phyloP scores from a whole-genome alignment of 35 echinoderm and acorn worm species.

The Ophioderma brevispina region DNA sequence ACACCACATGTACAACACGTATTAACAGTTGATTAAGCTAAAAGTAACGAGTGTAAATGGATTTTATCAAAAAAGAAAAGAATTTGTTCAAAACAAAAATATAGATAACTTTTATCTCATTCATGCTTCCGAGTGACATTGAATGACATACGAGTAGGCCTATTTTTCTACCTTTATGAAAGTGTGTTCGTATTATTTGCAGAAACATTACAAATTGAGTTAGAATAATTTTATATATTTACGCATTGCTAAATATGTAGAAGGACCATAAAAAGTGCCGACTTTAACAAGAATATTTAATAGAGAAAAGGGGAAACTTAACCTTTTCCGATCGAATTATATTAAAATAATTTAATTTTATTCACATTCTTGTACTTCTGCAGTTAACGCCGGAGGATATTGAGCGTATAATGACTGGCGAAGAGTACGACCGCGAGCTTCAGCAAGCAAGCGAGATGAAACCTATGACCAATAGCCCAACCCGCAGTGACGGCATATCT shows the following conservation, averaged over 20 bases:
- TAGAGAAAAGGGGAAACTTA: neutral
- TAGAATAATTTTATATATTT: too few relatives aligned
- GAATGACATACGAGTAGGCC: too few relatives aligned
- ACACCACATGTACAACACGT: too few relatives aligned
- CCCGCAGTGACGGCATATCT: conserved; percentile 88
- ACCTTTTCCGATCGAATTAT: neutral
- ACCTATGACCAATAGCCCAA: conserved; percentile 31
- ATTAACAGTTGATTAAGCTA: too few relatives aligned
- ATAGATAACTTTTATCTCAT: too few relatives aligned
- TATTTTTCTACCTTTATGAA: too few relatives aligned
- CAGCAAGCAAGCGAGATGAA: conserved; percentile 14
- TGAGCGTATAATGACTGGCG: conserved; percentile 94
- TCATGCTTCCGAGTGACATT: too few relatives aligned
- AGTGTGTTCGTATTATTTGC: too few relatives aligned
- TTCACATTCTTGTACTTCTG: conserved; percentile 1
- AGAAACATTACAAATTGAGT: too few relatives aligned
- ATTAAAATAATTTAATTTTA: neutral
- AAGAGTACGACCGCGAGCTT: conserved; percentile 75
- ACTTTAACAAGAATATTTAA: neutral
- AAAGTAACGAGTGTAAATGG: too few relatives aligned
- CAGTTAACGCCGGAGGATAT: conserved; percentile 89
- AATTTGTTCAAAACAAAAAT: too few relatives aligned
- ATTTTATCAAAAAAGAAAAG: too few relatives aligned
- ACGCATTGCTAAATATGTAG: neutral
- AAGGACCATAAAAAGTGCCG: neutral